phyloP scores from a whole-genome alignment of 2,888 invertebrate genomes.

The Mythimna loreyi region DNA sequence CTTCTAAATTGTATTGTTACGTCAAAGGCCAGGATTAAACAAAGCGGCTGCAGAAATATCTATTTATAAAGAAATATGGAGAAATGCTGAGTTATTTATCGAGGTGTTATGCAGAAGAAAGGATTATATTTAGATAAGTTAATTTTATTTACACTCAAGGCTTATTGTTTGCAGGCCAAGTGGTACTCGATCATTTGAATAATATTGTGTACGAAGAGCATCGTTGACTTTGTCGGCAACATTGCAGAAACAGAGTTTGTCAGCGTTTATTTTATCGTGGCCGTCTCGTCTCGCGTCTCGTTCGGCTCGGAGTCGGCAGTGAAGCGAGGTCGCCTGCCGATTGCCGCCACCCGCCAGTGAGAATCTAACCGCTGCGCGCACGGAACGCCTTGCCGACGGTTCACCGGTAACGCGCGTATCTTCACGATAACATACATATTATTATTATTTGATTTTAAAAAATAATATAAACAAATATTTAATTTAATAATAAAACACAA shows the following conservation, averaged over 20 bases:
- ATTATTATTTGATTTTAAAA: slow-evolving; percentile 3
- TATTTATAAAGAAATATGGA: slow-evolving; percentile 33
- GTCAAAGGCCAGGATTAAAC: slow-evolving; percentile 24
- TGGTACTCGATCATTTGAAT: slow-evolving; percentile 44
- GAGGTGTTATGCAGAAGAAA: slow-evolving; percentile 24
- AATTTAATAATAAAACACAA: slow-evolving; percentile 15
- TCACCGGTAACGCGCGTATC: slow-evolving; percentile 72
- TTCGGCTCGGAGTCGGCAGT: slow-evolving; percentile 39
- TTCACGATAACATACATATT: slow-evolving; percentile 69
- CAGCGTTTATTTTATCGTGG: slow-evolving; percentile 71
- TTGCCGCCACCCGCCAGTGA: slow-evolving; percentile 72
- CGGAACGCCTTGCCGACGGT: slow-evolving; percentile 73
- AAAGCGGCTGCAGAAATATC: slow-evolving; percentile 23
- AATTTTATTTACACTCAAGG: slow-evolving; percentile 43
- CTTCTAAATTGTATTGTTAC: slow-evolving; percentile 25
- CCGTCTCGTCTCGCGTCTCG: slow-evolving; percentile 63
- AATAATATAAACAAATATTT: slow-evolving; percentile 24
- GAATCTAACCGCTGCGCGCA: slow-evolving; percentile 72
- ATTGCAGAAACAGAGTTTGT: slow-evolving; percentile 63
- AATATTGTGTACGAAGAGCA: slow-evolving; percentile 44
- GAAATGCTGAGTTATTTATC: slow-evolving; percentile 50
- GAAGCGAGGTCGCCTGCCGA: slow-evolving; percentile 48
- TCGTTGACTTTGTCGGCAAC: slow-evolving; percentile 50
- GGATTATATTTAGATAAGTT: slow-evolving; percentile 24
- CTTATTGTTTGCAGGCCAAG: slow-evolving; percentile 37